Base-by-base conservation (phyloP, 2,797 vertebrate species). In the Halcyon badia region DNA sequence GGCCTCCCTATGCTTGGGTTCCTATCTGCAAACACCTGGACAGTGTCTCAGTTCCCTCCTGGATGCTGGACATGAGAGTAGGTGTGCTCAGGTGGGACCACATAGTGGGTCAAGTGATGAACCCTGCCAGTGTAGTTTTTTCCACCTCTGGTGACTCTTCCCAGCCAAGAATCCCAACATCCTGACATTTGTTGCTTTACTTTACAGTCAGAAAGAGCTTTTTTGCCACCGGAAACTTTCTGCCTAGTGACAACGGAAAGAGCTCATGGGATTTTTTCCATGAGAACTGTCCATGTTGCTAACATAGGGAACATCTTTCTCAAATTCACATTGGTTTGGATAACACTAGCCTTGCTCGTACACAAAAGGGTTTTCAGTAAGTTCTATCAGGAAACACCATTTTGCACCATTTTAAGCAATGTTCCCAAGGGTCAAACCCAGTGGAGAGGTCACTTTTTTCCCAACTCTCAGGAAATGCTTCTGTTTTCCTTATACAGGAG, bases 251-350 rank as follows among this genome's bases (percentile, higher is more conserved):
- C 49, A 44, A 8, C 2, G 4, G 68, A 33, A 82, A 87, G 25
- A 58, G 20, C 2, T 56, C 4, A 1, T 0, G 10, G 2, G 3
- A 68, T 35, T 62, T 65, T 56, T 22, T 2, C 60, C 42, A 4
- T 24, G 48, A 48, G 15, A 87, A 31, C 16, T 68, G 4, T 39
- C 11, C 35, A 5, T 37, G 46, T 71, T 5, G 1, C 49, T 65
- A 48, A 49, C 0, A 0, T 3, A 42, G 20, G 18, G 12, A 75
- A 28, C 12, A 25, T 20, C 39, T 54, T 79, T 26, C 64, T 70
- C 64, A 48, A 37, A 51, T 41, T 12, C 22, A 0, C 4, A 5
- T 30, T 51, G 24, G 18, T 76, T 42, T 28, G 33, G n/a, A 12
- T 13, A 30, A 75, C 8, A 19, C 14, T 7, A 48, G 14, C 18